Base-by-base conservation (phyloP, 2,888 invertebrate species). In the Noctua fimbriata region DNA sequence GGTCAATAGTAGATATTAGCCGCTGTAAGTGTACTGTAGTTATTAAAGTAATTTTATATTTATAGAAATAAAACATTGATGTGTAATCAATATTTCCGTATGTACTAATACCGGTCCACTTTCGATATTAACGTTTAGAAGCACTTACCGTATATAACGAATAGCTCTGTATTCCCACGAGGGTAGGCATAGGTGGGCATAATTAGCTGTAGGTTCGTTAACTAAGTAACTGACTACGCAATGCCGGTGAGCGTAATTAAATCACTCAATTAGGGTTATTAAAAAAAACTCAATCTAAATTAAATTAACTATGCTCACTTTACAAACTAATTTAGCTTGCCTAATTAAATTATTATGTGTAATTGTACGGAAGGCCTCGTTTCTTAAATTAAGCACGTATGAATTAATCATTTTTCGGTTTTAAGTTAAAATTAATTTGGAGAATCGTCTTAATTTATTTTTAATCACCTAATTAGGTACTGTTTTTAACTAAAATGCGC, bases 191-290 rank as follows among this genome's bases (percentile, higher is more conserved):
- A 85, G 85, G 83, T 85, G 80, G 83, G 67, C 79, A 83, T 89
- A 89, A 88, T 89, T 89, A 88, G 79, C 70, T 4, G 74, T 72
- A 69, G 72, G 84, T 85, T 87, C 81, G 84, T 88, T 89, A 86
- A 84, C 72, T 83, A 87, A 89, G 78, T 87, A 84, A 82, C 76
- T 78, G 76, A 83, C 85, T 82, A 79, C 86, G 81, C 88, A 86
- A 83, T 85, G 81, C 84, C 83, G 81, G 73, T 85, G 83, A 83
- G 77, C 83, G 87, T 91, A 90, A 93, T 92, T 92, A 91, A 91
- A 90, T 91, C 90, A 86, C 76, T 91, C 92, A 92, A 93, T 93
- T 93, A 92, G 84, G 82, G 89, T 89, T 92, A 91, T 92, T 92
- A 92, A 91, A 91, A 90, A 91, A 90, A 91, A 91, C 88, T 88